Conservation (phyloP, 2,888 invertebrate genomes). For the Serrognathus titanus region DNA sequence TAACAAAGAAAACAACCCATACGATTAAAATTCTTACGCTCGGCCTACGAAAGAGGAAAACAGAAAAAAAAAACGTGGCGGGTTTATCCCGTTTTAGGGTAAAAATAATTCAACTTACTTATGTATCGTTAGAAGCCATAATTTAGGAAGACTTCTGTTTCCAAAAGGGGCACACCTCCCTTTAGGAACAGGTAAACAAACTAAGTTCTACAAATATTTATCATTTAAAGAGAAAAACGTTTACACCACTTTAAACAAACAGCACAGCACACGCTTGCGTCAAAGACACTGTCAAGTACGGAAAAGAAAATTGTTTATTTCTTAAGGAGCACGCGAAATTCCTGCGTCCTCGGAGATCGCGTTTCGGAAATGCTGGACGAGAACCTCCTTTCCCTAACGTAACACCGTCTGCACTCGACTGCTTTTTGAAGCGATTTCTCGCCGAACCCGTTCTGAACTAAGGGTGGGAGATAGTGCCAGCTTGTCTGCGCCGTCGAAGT, state of each 20-base stretch:
- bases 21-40: no score
- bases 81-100: no score
- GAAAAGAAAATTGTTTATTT: not conserved
- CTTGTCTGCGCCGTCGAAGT: constrained; percentile 26
- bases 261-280: constrained; percentile 6
- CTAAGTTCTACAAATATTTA: constrained; percentile 15
- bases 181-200: constrained; percentile 12
- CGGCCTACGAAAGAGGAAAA: no score
- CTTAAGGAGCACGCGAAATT: not conserved
- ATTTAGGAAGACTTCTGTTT: not conserved
- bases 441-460: constrained; percentile 25
- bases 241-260: constrained; percentile 9
- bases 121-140: constrained; percentile 20
- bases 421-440: constrained; percentile 20
- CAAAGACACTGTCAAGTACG: constrained; percentile 9
- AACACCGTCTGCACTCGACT: constrained; percentile 26
- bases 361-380: constrained; percentile 7
- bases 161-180: constrained; percentile 1
- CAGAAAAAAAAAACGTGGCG: no score
- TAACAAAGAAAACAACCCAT: not conserved
- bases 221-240: constrained; percentile 5
- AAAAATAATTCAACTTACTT: constrained; percentile 5
- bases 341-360: constrained; percentile 7
- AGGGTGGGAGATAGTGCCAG: constrained; percentile 29
- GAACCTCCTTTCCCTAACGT: constrained; percentile 18